Base-by-base conservation (phyloP, 2,113 vertebrate genomes). In the Archilochus colubris region DNA sequence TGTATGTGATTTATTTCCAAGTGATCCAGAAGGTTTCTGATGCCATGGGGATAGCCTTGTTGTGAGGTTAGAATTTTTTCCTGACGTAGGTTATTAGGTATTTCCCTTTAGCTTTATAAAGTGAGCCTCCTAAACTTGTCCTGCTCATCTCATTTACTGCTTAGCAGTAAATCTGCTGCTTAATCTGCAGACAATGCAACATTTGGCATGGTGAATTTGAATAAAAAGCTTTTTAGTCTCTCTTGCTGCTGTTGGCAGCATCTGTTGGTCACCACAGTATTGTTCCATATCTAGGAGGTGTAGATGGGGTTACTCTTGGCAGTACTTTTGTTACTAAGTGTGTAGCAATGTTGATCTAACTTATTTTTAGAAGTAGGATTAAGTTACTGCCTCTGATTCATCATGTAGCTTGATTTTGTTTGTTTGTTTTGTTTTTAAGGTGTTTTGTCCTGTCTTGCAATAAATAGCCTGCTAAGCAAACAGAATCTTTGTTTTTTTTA, bases 341-440 rank as follows among this genome's bases (percentile, higher is more conserved):
- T 82, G 66, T 81, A 67, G 78, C 81, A 94, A 53, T 95, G 92
- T 95, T 83, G 95, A 83, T 97, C 90, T 95, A 81, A 77, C 72
- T 96, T 97, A 95, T 96, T 97, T 97, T 98, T 97, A 97, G 94
- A 92, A 95, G 62, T 31, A 79, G 62, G 93, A 88, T 95, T 96
- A 84, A 82, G 58, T 91, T 91, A 5, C 90, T 67, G 33, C 50
- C 57, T 86, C 62, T 61, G 70, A 88, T 72, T 90, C 66, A 73
- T 76, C 59, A 36, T 30, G 33, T 83, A 73, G 69, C 61, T 85
- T 91, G 58, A 31, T 82, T 55, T 38, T 40, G 40, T 40, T 40
- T 40, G 40, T 40, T 40, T 40, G 40, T 40, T 40, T 40, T 40
- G 40, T 40, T 40, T 63, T 91, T 86, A 70, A 76, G 51, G 43